Percentiles rank a stretch among this genome's conserved stretches.
Conservation (phyloP, 2,888 invertebrate genomes). For the Linnaemya vulpina region DNA sequence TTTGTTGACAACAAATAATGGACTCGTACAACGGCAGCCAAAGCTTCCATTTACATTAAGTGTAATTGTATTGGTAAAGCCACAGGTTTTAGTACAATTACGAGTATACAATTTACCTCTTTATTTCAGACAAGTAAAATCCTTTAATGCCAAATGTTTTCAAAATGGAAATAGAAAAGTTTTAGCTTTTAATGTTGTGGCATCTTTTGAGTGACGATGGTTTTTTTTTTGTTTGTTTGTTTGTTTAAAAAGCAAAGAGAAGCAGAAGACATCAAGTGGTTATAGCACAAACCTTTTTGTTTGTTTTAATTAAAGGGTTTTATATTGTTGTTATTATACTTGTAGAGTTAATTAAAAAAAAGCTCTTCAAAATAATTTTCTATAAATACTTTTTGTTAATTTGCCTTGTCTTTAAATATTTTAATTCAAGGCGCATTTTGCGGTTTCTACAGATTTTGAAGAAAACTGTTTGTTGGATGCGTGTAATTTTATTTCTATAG, state of each 20-base stretch:
- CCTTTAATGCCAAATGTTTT: conserved; percentile 40
- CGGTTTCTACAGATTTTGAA: neutral
- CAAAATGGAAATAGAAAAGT: neutral
- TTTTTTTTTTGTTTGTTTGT: conserved; percentile 10
- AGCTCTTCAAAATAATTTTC: neutral
- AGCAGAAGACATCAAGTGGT: conserved; percentile 9
- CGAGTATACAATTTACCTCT: neutral
- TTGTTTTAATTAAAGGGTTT: conserved; percentile 13
- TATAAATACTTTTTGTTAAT: neutral
- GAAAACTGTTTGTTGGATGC: neutral
- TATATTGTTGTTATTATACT: neutral
- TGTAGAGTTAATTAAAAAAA: neutral
- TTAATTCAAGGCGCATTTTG: neutral
- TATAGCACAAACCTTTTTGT: neutral
- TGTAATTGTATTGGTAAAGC: neutral
- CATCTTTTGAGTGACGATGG: conserved; percentile 12
- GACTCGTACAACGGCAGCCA: neutral
- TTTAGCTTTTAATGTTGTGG: neutral
- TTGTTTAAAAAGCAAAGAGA: neutral
- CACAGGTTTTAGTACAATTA: neutral
- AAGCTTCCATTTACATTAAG: neutral
- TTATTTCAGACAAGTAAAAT: conserved; percentile 12
- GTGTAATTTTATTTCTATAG: too few relatives aligned
- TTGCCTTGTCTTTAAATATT: neutral
- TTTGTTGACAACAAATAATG: neutral